Percentiles rank a stretch among this genome's conserved stretches.
These are phyloP conservation scores for Dione juno DNA, from an alignment of 2,888 invertebrate genomes.

Conservation along the genomic window DNA sequence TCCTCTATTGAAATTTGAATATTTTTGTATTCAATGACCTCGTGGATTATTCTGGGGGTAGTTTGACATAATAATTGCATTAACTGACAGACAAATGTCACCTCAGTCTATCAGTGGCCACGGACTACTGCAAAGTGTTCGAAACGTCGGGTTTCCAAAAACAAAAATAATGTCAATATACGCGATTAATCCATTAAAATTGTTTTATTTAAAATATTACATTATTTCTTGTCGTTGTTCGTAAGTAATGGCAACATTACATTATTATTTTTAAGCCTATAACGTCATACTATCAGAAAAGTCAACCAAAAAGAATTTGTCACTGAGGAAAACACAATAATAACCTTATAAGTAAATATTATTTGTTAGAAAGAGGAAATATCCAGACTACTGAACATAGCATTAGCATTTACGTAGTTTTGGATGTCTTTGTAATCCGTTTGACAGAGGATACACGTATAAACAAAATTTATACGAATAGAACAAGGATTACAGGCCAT, in stretches of 20 bases:
- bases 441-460: slow-evolving; percentile 30
- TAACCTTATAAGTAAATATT: slow-evolving; percentile 21
- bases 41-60: too few relatives aligned
- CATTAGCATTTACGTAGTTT: slow-evolving; percentile 41
- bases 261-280: not conserved
- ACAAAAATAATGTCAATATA: too few relatives aligned
- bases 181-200: too few relatives aligned
- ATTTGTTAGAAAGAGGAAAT: slow-evolving; percentile 14
- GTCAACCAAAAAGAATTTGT: not conserved
- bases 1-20: too few relatives aligned
- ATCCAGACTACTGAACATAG: slow-evolving; percentile 17
- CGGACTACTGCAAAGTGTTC: too few relatives aligned
- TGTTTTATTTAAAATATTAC: too few relatives aligned
- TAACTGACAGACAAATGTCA: too few relatives aligned
- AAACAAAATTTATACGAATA: slow-evolving; percentile 32
- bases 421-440: slow-evolving; percentile 34
- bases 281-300: not conserved
- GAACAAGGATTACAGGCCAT: slow-evolving; percentile 34
- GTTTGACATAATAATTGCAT: too few relatives aligned
- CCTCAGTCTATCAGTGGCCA: too few relatives aligned
- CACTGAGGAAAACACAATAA: not conserved
- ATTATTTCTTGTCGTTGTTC: too few relatives aligned
- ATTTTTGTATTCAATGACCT: too few relatives aligned
- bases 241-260: not conserved
- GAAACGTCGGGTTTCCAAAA: too few relatives aligned